Percentiles rank a stretch among this genome's conserved stretches.
Evolutionary conservation across 2,113 vertebrate species (phyloP).

Genomic region (Ptyas mucosa): DNA sequence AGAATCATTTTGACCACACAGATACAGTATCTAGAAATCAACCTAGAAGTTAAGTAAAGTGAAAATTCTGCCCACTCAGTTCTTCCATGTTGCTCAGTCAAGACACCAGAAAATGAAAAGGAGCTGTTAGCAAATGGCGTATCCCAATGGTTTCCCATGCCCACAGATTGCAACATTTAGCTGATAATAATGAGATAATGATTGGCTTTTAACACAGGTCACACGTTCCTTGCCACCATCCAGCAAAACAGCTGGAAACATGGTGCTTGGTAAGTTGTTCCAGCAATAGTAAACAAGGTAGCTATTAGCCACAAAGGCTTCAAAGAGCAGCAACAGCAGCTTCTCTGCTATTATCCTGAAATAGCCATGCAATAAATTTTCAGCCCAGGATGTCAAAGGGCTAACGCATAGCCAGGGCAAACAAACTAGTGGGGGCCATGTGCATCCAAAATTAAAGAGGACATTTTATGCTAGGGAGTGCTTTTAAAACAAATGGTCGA

Average conservation of each 20-base stretch:
- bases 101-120: background rate
- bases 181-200: background rate
- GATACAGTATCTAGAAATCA: background rate
- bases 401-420: background rate
- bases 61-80: background rate
- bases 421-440: background rate
- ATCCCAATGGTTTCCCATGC: background rate
- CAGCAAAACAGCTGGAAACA: background rate
- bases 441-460: background rate
- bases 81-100: background rate
- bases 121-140: background rate
- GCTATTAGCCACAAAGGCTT: background rate
- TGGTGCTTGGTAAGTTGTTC: background rate
- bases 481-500: constrained; percentile 7
- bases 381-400: background rate
- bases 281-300: background rate
- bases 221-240: background rate
- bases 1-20: background rate
- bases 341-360: constrained; percentile 12
- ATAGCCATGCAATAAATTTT: background rate
- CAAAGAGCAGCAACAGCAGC: background rate
- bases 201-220: background rate
- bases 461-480: background rate
- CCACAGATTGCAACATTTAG: background rate
- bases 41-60: background rate